Base-by-base conservation (phyloP, 2,113 vertebrate species). In the Sisor rabdophorus region DNA sequence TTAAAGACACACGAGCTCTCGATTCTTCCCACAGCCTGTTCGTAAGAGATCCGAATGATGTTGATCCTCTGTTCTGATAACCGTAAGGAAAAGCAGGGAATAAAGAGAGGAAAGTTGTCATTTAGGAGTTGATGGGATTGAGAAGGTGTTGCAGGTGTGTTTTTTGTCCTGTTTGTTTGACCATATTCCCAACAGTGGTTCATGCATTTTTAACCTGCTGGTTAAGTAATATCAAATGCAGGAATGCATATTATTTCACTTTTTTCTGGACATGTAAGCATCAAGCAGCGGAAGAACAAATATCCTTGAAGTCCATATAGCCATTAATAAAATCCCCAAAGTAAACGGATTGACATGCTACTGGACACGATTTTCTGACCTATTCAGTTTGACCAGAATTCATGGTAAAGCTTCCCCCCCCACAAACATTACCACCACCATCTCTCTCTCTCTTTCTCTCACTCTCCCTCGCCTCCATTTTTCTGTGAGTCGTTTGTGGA, bases 321-420 rank as follows among this genome's bases (percentile, higher is more conserved):
- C 84, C 84, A 88, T 86, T 85, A 87, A 85, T 85, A 84, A 85
- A 86, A 81, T 84, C 84, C 84, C 87, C 70, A 73, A 84, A 85
- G 82, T 65, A 76, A 82, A 74, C 20, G 40, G 73, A 79, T 79
- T 83, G 79, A 83, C 83, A 78, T 64, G 79, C 68, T 75, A 73
- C 75, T 67, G 72, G n/a, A n/a, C n/a, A n/a, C n/a, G 70, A 83
- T 72, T 82, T 79, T 79, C 70, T 81, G 83, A 83, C 83, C 81
- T 82, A 64, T 85, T 72, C 61, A 79, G 77, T 83, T 78, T 60
- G n/a, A 76, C 28, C 77, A 81, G 76, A 70, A 73, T 84, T 80
- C 81, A 65, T 65, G 78, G 40, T 59, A 65, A 58, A 55, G 30
- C 26, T 60, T 60, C 56, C 63, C 58, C 61, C 69, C 71, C 75